phyloP scores from a whole-genome alignment of 2,888 invertebrate genomes.

The Stomorhina lunata region DNA sequence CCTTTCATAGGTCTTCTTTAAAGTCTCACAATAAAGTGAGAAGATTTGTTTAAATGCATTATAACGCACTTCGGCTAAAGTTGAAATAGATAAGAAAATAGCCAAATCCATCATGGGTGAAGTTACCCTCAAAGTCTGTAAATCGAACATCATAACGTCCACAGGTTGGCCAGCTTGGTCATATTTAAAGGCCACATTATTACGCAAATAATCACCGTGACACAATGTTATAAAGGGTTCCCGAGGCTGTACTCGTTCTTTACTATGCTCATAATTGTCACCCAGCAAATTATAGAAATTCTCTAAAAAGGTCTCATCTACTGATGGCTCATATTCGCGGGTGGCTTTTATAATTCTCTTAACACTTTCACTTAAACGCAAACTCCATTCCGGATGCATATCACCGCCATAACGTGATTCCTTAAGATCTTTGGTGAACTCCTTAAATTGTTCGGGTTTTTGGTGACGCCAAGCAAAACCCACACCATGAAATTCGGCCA shows the following conservation, averaged over 20 bases:
- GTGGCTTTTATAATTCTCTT: slow-evolving; percentile 67
- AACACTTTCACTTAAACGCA: slow-evolving; percentile 48
- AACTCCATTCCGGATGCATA: slow-evolving; percentile 66
- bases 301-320: slow-evolving; percentile 71
- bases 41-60: slow-evolving; percentile 75
- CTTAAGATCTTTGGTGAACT: slow-evolving; percentile 68
- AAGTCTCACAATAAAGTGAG: slow-evolving; percentile 71
- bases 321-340: slow-evolving; percentile 68
- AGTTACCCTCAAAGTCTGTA: slow-evolving; percentile 76
- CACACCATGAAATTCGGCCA: slow-evolving; percentile 77
- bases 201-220: slow-evolving; percentile 78
- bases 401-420: slow-evolving; percentile 73
- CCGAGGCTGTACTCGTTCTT: slow-evolving; percentile 72
- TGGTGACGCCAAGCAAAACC: slow-evolving; percentile 74
- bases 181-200: slow-evolving; percentile 78
- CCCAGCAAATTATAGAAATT: slow-evolving; percentile 66
- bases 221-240: slow-evolving; percentile 77
- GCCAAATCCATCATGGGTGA: slow-evolving; percentile 79
- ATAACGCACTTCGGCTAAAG: slow-evolving; percentile 72
- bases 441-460: slow-evolving; percentile 69
- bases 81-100: slow-evolving; percentile 74
- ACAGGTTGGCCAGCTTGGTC: slow-evolving; percentile 68
- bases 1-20: slow-evolving; percentile 65
- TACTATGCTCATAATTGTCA: slow-evolving; percentile 67
- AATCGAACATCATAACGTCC: slow-evolving; percentile 78